Conservation (phyloP, 1,140 invertebrate genomes). For the Chlorops oryzae region DNA sequence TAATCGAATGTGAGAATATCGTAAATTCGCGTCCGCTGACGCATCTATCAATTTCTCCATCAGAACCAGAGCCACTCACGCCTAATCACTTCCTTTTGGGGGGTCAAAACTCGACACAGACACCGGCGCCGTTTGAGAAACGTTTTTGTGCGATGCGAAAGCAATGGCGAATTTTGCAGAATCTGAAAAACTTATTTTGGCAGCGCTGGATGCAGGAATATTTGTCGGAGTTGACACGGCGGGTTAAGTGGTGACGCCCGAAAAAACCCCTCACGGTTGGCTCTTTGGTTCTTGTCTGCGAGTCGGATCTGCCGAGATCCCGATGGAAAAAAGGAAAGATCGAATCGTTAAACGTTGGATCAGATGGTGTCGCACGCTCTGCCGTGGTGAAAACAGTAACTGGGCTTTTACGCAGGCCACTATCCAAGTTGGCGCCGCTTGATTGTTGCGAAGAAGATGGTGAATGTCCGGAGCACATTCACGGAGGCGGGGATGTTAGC, state of each 20-base stretch:
- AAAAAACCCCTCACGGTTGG: background rate
- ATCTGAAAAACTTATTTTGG: slow-evolving; percentile 6
- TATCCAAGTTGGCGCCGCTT: background rate
- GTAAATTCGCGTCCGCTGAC: slow-evolving; percentile 24
- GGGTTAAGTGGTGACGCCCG: slow-evolving; percentile 3
- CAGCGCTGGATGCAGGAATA: slow-evolving; percentile 10
- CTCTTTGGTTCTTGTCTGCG: background rate
- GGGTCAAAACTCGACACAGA: background rate
- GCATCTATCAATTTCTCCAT: slow-evolving; percentile 24
- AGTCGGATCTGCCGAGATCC: background rate
- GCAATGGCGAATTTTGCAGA: slow-evolving; percentile 2
- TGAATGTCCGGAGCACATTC: too few species aligned
- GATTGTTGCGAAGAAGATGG: background rate
- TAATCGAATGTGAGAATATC: slow-evolving; percentile 22
- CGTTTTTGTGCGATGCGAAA: background rate
- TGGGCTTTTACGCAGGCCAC: background rate
- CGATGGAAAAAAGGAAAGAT: background rate
- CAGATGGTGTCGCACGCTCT: background rate
- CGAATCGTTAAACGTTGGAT: background rate
- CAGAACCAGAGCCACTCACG: slow-evolving; percentile 17
- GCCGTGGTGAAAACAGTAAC: background rate
- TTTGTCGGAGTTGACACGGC: slow-evolving; percentile 2
- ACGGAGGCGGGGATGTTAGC: background rate
- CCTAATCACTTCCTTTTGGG: slow-evolving; percentile 8
- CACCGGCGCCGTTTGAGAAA: too few species aligned